phyloP scores from a whole-genome alignment of 2,797 vertebrate species.

The Melanotaenia maccullochi region DNA sequence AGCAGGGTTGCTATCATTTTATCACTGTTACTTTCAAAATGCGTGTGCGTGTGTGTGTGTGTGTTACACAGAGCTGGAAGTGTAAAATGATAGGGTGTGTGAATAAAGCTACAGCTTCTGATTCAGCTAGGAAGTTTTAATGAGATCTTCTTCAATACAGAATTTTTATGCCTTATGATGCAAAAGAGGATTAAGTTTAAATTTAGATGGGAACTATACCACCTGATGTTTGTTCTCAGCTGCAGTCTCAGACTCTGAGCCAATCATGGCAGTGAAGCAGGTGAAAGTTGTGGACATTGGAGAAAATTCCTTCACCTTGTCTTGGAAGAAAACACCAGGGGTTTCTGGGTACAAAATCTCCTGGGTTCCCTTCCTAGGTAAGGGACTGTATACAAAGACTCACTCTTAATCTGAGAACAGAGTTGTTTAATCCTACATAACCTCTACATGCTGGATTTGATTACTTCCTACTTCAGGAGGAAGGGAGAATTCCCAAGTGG shows the following conservation, averaged over 20 bases:
- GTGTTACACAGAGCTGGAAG: slow-evolving; percentile 11
- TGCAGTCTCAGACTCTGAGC: slow-evolving; percentile 75
- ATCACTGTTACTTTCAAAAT: slow-evolving; percentile 47
- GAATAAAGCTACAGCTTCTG: slow-evolving; percentile 3
- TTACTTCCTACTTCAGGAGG: slow-evolving; percentile 76
- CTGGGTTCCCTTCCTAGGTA: slow-evolving; percentile 86
- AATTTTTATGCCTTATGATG: not conserved
- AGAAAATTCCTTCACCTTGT: slow-evolving; percentile 80
- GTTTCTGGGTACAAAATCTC: slow-evolving; percentile 86
- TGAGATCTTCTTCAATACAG: not conserved
- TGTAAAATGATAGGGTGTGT: slow-evolving; percentile 23
- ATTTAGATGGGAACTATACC: not conserved
- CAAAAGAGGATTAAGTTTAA: not conserved
- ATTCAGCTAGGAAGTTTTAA: slow-evolving; percentile 9
- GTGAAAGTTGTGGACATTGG: slow-evolving; percentile 83
- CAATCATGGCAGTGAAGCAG: slow-evolving; percentile 79
- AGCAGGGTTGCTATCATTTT: slow-evolving; percentile 52
- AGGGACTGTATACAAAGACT: slow-evolving; percentile 1
- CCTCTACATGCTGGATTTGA: slow-evolving; percentile 15
- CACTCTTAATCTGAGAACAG: not conserved
- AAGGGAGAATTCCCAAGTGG: slow-evolving; percentile 77
- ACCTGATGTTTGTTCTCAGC: slow-evolving; percentile 57
- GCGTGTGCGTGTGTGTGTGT: not conserved
- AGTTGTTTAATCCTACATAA: slow-evolving; percentile 15
- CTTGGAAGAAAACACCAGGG: slow-evolving; percentile 84